These are phyloP conservation scores for Bucorvus abyssinicus DNA, from an alignment of 2,797 vertebrate genomes.

Conservation along the genomic window DNA sequence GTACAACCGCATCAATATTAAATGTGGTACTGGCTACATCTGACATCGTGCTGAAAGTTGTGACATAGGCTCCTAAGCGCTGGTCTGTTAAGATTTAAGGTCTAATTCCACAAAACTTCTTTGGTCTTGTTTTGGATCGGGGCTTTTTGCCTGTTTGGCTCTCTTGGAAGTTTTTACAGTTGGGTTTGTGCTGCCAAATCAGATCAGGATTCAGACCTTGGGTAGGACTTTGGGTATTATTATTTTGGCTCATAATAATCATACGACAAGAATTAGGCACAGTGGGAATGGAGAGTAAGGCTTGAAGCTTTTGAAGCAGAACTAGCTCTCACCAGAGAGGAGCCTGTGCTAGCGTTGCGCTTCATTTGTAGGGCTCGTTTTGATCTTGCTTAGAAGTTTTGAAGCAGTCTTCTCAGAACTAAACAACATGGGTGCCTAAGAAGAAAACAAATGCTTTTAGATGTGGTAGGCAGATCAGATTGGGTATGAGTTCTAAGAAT, in stretches of 20 bases:
- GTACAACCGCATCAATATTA: neutral
- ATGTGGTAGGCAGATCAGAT: constrained; percentile 1
- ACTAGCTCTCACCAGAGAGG: neutral
- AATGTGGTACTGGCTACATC: neutral
- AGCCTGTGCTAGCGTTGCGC: neutral
- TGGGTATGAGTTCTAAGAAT: neutral
- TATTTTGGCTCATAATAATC: neutral
- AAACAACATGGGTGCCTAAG: neutral
- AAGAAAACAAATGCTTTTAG: constrained; percentile 27
- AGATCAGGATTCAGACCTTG: neutral
- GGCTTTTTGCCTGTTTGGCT: neutral
- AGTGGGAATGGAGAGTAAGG: neutral
- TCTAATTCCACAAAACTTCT: neutral
- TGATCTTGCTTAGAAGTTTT: constrained; percentile 5
- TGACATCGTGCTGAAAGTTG: constrained; percentile 21
- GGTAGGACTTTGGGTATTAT: neutral
- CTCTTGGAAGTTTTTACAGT: neutral
- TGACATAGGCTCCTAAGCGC: neutral
- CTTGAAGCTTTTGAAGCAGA: neutral
- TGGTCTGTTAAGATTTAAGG: neutral
- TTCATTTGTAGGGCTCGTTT: neutral
- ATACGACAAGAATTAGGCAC: neutral
- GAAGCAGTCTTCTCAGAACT: neutral
- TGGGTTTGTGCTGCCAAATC: neutral
- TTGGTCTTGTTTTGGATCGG: neutral